Percentiles rank a stretch among this genome's conserved stretches.
Evolutionary conservation across 2,888 invertebrate genomes (phyloP).

Genomic region (Drosophila tanythrix): DNA sequence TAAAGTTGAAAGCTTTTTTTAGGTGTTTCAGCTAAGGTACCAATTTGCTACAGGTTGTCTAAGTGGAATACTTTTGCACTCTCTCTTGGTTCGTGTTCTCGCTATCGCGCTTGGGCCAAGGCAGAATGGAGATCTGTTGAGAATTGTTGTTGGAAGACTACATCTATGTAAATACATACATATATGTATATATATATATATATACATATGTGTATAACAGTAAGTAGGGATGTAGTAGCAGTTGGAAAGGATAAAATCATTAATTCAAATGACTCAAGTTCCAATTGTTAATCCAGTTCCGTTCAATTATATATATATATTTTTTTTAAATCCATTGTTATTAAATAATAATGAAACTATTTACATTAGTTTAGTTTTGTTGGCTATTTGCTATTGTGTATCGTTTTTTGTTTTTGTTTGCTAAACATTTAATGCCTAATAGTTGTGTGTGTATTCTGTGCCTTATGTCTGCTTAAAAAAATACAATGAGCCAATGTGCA

Average conservation of each 20-base stretch:
- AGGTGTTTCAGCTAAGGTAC: conserved; percentile 74
- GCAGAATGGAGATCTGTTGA: conserved; percentile 37
- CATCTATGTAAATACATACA: conserved; percentile 43
- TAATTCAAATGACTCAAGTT: conserved; percentile 8
- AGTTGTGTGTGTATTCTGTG: conserved; percentile 28
- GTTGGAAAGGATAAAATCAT: conserved; percentile 1
- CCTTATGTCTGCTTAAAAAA: conserved; percentile 54
- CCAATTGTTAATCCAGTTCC: conserved; percentile 15
- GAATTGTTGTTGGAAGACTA: conserved; percentile 68
- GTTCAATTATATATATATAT: conserved; percentile 6
- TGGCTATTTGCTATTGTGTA: conserved; percentile 7
- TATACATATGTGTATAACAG: conserved; percentile 6
- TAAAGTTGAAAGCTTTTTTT: conserved; percentile 61
- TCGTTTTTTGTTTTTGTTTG: conserved; percentile 3
- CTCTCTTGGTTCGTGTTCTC: conserved; percentile 43
- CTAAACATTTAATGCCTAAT: conserved; percentile 36
- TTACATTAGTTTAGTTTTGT: conserved; percentile 9
- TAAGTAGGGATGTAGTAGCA: conserved; percentile 10
- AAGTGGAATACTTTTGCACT: conserved; percentile 50
- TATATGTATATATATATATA: not conserved
- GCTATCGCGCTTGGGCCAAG: conserved; percentile 33
- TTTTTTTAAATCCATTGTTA: not conserved
- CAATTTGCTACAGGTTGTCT: conserved; percentile 76
- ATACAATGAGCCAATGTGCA: conserved; percentile 57
- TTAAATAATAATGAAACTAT: conserved; percentile 6